Conservation (phyloP, 2,113 vertebrate species). For the Ammodytes marinus region DNA sequence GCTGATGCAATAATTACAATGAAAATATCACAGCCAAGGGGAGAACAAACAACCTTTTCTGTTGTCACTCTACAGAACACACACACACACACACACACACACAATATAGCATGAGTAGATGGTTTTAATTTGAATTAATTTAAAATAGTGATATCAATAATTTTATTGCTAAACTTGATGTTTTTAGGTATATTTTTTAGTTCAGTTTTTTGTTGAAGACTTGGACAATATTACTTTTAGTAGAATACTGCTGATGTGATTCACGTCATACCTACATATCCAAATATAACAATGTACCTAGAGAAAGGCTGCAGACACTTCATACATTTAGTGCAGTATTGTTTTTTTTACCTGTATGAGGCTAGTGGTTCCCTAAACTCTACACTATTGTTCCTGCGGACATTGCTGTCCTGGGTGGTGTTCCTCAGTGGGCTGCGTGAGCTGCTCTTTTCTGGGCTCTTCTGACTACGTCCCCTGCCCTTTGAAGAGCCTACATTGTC, state of each 20-base stretch:
- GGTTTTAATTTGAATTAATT: background rate
- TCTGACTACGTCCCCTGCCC: slow-evolving; percentile 76
- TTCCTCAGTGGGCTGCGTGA: slow-evolving; percentile 92
- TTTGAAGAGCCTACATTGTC: slow-evolving; percentile 78
- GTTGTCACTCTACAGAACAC: background rate
- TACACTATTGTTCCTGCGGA: slow-evolving; percentile 87
- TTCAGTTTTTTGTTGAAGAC: background rate
- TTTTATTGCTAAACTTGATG: background rate
- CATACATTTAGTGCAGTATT: background rate
- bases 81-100: background rate
- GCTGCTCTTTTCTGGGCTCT: slow-evolving; percentile 88
- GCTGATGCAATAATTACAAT: background rate
- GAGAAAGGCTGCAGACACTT: background rate
- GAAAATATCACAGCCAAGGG: slow-evolving; percentile 1
- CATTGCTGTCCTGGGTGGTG: slow-evolving; percentile 93
- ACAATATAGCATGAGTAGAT: background rate
- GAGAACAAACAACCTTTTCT: background rate
- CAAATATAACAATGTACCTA: background rate
- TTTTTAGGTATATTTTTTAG: background rate
- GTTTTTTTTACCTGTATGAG: slow-evolving; percentile 88
- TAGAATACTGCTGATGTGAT: background rate
- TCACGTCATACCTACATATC: background rate
- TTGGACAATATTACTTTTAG: background rate
- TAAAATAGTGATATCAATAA: background rate
- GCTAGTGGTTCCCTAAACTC: slow-evolving; percentile 91